Conservation (phyloP, 1,140 invertebrate species). For the Medauroidea extradentata region DNA sequence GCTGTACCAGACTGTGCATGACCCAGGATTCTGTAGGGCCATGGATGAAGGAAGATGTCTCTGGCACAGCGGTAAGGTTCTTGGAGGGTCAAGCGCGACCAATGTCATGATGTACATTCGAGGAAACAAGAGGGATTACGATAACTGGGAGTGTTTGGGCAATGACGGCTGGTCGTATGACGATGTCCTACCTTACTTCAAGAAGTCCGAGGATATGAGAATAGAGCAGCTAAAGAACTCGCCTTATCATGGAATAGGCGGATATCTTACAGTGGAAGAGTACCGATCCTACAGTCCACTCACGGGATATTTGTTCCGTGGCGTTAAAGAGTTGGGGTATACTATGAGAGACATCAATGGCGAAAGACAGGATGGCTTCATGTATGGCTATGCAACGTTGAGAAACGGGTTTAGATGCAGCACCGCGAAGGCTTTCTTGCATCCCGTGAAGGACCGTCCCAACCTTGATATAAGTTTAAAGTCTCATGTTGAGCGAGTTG, state of each 20-base stretch:
- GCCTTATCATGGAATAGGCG: slow-evolving; percentile 35
- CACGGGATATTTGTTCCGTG: not conserved
- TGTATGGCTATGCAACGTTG: not conserved
- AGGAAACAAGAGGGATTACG: slow-evolving; percentile 61
- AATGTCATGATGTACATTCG: slow-evolving; percentile 64
- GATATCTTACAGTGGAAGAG: slow-evolving; percentile 9
- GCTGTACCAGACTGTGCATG: too few species aligned
- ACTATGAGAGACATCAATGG: not conserved
- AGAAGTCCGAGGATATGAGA: too few species aligned
- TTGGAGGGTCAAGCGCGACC: slow-evolving; percentile 56
- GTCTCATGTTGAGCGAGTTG: too few species aligned
- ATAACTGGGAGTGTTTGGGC: slow-evolving; percentile 81
- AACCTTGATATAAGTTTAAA: slow-evolving; percentile 53
- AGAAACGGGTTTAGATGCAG: slow-evolving; percentile 56
- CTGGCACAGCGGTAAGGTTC: slow-evolving; percentile 41
- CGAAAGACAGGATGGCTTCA: not conserved
- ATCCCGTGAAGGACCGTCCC: slow-evolving; percentile 45
- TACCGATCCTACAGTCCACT: not conserved
- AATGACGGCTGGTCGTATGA: slow-evolving; percentile 62
- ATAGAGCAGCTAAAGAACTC: too few species aligned
- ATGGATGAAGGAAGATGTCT: too few species aligned
- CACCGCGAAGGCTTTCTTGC: slow-evolving; percentile 57
- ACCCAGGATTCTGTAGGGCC: too few species aligned
- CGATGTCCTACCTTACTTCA: too few species aligned
- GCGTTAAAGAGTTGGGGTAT: not conserved